Percentiles rank a stretch among this genome's conserved stretches.
phyloP scores from a whole-genome alignment of 2,113 vertebrate species.

The Bostrychus sinensis region DNA sequence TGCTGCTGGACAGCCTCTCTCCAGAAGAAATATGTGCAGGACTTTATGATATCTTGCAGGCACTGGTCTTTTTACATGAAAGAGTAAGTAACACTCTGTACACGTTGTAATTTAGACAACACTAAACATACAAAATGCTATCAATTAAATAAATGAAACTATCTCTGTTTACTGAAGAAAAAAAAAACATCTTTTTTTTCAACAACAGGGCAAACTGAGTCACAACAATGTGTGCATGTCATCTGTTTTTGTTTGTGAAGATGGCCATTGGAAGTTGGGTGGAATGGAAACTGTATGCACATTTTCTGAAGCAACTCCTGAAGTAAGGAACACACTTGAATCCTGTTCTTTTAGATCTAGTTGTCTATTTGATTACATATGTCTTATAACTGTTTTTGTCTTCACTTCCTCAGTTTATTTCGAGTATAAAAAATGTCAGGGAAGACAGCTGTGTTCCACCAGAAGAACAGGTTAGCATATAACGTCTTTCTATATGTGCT shows the following conservation, averaged over 20 bases:
- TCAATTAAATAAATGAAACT: no score
- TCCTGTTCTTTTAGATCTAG: not conserved
- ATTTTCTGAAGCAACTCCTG: constrained; percentile 88
- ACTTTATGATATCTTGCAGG: constrained; percentile 92
- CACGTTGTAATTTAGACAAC: no score
- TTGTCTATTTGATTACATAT: not conserved
- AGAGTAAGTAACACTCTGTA: constrained; percentile 84
- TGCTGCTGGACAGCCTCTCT: constrained; percentile 83
- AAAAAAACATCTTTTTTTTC: constrained; percentile 5
- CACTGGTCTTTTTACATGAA: constrained; percentile 93
- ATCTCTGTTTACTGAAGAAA: no score
- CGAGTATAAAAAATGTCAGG: constrained; percentile 81
- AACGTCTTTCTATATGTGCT: not conserved
- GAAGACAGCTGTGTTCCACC: constrained; percentile 85
- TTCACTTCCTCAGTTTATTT: constrained; percentile 84
- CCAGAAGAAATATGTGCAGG: constrained; percentile 92
- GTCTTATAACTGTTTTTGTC: not conserved
- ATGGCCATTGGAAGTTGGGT: constrained; percentile 96
- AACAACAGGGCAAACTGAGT: constrained; percentile 87
- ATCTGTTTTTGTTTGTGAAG: constrained; percentile 94
- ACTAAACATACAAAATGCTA: no score
- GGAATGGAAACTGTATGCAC: constrained; percentile 97
- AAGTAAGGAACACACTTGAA: constrained; percentile 74
- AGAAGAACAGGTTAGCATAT: constrained; percentile 86
- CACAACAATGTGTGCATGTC: constrained; percentile 96